Percentiles rank a stretch among this genome's conserved stretches.
Conservation (phyloP, 2,888 invertebrate genomes). For the Amitus sp. region DNA sequence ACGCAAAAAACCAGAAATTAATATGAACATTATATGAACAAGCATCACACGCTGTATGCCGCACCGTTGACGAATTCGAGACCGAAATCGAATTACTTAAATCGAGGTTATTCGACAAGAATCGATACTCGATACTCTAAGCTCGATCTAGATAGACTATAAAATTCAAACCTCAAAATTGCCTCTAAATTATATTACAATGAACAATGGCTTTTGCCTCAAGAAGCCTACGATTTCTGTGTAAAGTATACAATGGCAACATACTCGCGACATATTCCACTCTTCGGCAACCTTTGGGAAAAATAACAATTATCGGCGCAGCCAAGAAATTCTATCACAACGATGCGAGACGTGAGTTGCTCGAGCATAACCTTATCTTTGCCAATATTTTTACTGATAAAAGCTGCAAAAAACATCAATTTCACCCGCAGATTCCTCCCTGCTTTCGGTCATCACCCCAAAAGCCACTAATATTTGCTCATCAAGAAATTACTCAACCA, state of each 20-base stretch:
- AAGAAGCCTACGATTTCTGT: slow-evolving; percentile 15
- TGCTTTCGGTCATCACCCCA: slow-evolving; percentile 5
- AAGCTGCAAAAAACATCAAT: not conserved
- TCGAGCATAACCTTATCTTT: slow-evolving; percentile 13
- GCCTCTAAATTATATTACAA: not conserved
- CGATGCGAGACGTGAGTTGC: slow-evolving; percentile 12
- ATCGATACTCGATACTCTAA: too few relatives aligned
- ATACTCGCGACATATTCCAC: slow-evolving; percentile 17
- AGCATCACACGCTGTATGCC: too few relatives aligned
- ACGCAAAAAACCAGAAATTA: too few relatives aligned
- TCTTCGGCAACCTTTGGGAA: slow-evolving; percentile 6
- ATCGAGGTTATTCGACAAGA: too few relatives aligned
- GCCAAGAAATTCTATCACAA: slow-evolving; percentile 7
- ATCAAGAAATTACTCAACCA: slow-evolving; percentile 7
- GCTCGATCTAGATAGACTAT: too few relatives aligned
- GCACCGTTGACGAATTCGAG: too few relatives aligned
- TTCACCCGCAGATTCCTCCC: not conserved
- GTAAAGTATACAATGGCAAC: slow-evolving; percentile 17
- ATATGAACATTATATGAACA: too few relatives aligned
- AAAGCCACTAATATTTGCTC: slow-evolving; percentile 14
- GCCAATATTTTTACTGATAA: not conserved
- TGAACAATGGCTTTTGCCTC: slow-evolving; percentile 16
- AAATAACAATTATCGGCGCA: slow-evolving; percentile 8
- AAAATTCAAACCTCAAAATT: too few relatives aligned
- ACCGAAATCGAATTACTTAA: too few relatives aligned